Evolutionary conservation across 2,113 vertebrate genomes (phyloP), one percentile per base, ranked within the genome.

Genomic region (Thamnaconus septentrionalis): DNA sequence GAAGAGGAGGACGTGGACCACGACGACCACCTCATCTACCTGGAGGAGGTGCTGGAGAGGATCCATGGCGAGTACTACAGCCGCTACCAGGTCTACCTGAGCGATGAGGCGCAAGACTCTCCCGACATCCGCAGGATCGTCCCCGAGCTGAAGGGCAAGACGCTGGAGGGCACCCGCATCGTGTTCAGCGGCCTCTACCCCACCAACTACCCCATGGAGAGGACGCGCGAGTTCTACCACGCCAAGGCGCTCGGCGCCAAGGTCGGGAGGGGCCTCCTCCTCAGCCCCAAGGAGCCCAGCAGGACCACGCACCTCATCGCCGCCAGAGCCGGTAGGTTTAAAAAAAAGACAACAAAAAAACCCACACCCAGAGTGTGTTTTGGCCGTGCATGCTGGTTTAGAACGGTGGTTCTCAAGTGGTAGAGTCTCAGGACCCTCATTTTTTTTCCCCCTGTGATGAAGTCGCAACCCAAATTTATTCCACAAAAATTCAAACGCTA

Each of bases 121-220:
- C 97, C 96, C 0, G 97, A 99, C 79, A 96, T 99, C 56, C 93
- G 96, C 5, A 95, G 88, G 80, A 98, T 98, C 3, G 94, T 96
- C 11, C 97, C 97, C 0, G 97, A 98, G 85, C 87, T 99, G 52
- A 97, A 96, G 85, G 89, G 93, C 79, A 93, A 91, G 55, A 92
- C 95, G 4, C 86, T 99, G 71, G 92, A 93, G 0, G 94, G 93
- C 1, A 93, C 93, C 0, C 93, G 77, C 1, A 80, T 99, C 4
- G 91, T 94, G 50, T 99, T 99, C 89, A 98, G 96, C 0, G 97
- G 97, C 41, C 91, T 99, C 4, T 94, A 97, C 81, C 97, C 97
- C 0, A 98, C 97, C 6, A 97, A 95, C 81, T 96, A 95, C 73
- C 94, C 97, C 0, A 90, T 98, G 79, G 97, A 99, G 80, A 93